These are phyloP conservation scores for Pseudochromis fuscus DNA, from an alignment of 2,797 vertebrate genomes.

Conservation along the genomic window DNA sequence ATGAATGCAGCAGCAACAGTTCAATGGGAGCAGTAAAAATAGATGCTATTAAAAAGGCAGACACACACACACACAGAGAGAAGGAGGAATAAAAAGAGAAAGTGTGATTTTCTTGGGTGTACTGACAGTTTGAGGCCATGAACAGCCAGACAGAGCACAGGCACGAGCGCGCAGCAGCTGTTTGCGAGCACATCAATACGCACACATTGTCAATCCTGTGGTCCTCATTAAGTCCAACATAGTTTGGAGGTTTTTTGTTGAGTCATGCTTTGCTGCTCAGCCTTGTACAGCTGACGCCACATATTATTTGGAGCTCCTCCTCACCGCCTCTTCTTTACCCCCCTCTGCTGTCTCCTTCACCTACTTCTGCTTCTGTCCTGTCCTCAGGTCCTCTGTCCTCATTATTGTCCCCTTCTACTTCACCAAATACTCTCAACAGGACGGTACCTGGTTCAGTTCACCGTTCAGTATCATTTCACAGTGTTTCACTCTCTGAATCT, in stretches of 20 bases:
- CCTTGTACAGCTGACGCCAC: constrained; percentile 53
- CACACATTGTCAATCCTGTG: constrained; percentile 23
- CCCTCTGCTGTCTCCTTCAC: constrained; percentile 2
- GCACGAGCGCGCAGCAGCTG: constrained; percentile 42
- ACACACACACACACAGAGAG: too few relatives aligned
- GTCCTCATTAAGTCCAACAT: constrained; percentile 51
- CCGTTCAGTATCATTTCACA: not conserved
- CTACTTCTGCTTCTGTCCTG: constrained; percentile 6
- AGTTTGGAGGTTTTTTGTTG: constrained; percentile 55
- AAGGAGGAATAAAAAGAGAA: constrained; percentile 26
- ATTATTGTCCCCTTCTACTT: too few relatives aligned
- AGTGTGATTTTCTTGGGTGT: constrained; percentile 58
- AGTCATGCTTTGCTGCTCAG: constrained; percentile 64
- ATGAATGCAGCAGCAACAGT: constrained; percentile 31
- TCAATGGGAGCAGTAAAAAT: constrained; percentile 58
- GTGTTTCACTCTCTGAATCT: not conserved
- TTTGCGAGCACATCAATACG: constrained; percentile 34
- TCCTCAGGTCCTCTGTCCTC: not conserved
- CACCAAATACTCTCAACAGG: too few relatives aligned
- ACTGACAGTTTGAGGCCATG: constrained; percentile 75
- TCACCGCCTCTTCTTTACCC: not conserved
- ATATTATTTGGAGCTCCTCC: constrained; percentile 33
- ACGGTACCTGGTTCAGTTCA: too few relatives aligned
- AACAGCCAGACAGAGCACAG: constrained; percentile 21
- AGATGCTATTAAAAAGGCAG: constrained; percentile 51